Evolutionary conservation across 1,140 invertebrate species (phyloP).

Genomic region (Cherax destructor): DNA sequence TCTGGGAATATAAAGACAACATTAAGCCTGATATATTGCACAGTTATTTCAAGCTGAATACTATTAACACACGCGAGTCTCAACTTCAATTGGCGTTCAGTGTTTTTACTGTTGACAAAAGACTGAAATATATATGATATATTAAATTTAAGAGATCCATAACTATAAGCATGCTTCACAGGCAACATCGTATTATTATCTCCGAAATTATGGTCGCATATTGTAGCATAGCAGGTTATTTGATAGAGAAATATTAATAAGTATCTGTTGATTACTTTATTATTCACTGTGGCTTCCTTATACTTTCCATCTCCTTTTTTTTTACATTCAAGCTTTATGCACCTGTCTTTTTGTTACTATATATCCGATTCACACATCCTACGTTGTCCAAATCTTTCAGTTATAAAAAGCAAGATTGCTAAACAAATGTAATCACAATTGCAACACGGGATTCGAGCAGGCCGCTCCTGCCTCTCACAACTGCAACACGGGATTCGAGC

Average conservation of each 20-base stretch:
- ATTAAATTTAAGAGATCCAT: not conserved
- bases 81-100: not conserved
- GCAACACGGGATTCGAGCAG: too few relatives aligned
- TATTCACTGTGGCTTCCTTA: too few relatives aligned
- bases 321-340: too few relatives aligned
- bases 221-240: not conserved
- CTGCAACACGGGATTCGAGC: too few relatives aligned
- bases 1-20: not conserved
- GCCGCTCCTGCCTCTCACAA: too few relatives aligned
- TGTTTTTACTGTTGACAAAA: not conserved
- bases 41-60: not conserved
- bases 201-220: not conserved
- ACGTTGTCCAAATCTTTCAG: too few relatives aligned
- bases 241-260: not conserved
- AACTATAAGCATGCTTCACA: not conserved
- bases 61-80: not conserved
- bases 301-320: too few relatives aligned
- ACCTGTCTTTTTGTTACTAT: too few relatives aligned
- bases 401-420: too few relatives aligned
- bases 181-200: not conserved
- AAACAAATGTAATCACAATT: too few relatives aligned
- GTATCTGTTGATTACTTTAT: not conserved
- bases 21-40: not conserved
- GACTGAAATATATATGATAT: not conserved
- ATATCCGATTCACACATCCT: too few relatives aligned